phyloP scores from a whole-genome alignment of 1,140 invertebrate species.

The Drosophila tristis region DNA sequence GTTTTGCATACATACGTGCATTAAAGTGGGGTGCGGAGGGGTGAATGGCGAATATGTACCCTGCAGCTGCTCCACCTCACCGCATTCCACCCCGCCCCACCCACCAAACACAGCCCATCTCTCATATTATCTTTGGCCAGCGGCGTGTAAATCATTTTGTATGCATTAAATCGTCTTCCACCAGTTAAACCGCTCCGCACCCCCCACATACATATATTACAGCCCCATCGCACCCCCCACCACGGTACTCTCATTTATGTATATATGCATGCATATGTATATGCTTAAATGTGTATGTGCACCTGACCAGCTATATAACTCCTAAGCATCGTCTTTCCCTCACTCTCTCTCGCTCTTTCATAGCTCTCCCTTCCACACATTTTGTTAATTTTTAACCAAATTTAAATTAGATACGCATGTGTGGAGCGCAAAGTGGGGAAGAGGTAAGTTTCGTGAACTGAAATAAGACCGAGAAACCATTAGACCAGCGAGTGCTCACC shows the following conservation, averaged over 20 bases:
- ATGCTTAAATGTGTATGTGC: too few relatives aligned
- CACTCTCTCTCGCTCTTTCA: not conserved
- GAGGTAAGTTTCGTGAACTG: slow-evolving; percentile 35
- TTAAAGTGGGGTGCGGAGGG: too few relatives aligned
- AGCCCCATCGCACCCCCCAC: not conserved
- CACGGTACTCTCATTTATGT: slow-evolving; percentile 23
- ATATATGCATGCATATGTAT: slow-evolving; percentile 8
- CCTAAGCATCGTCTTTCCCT: too few relatives aligned
- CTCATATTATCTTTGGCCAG: slow-evolving; percentile 78
- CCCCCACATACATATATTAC: too few relatives aligned
- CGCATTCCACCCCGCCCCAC: not conserved
- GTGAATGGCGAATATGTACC: too few relatives aligned
- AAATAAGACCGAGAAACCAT: slow-evolving; percentile 44
- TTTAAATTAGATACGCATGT: slow-evolving; percentile 46
- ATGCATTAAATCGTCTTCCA: slow-evolving; percentile 81
- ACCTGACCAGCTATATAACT: too few relatives aligned
- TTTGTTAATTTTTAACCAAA: slow-evolving; percentile 46
- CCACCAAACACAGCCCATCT: slow-evolving; percentile 4
- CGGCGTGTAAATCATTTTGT: slow-evolving; percentile 83
- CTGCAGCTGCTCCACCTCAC: too few relatives aligned
- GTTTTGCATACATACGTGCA: slow-evolving; percentile 10
- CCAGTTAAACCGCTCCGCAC: slow-evolving; percentile 21
- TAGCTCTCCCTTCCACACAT: not conserved
- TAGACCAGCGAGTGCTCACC: slow-evolving; percentile 6
- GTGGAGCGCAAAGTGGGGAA: slow-evolving; percentile 13